Evolutionary conservation across 2,113 vertebrate genomes (phyloP).

Genomic region (Corythoichthys intestinalis): DNA sequence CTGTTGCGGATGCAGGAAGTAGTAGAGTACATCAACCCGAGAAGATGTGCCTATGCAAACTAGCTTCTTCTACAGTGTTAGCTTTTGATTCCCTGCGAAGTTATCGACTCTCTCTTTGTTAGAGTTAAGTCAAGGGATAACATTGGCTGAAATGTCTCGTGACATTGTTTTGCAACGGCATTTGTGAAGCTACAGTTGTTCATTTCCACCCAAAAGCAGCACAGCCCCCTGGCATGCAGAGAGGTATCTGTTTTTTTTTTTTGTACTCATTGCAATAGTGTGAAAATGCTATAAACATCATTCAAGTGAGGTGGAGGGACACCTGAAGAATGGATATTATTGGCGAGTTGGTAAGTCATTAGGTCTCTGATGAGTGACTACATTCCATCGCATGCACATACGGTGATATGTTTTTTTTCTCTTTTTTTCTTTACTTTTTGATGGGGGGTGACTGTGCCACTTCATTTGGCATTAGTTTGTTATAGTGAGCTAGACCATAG

Average conservation of each 20-base stretch:
- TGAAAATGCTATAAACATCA: constrained; percentile 63
- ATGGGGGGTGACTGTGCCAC: constrained; percentile 45
- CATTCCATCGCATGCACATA: constrained; percentile 71
- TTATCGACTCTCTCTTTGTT: constrained; percentile 41
- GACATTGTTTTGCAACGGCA: constrained; percentile 59
- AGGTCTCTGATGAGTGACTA: constrained; percentile 57
- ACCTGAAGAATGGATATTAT: constrained; percentile 63
- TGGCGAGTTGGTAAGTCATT: constrained; percentile 39
- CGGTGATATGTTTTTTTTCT: constrained; percentile 59
- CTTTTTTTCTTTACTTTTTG: background rate
- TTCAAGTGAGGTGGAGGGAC: constrained; percentile 39
- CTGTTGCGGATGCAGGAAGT: constrained; percentile 56
- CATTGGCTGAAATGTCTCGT: constrained; percentile 45
- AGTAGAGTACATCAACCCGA: constrained; percentile 38
- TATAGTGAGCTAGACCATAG: constrained; percentile 66
- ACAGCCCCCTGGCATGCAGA: constrained; percentile 70
- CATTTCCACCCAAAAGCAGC: constrained; percentile 64
- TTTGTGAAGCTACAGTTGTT: constrained; percentile 66
- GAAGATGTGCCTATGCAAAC: constrained; percentile 59
- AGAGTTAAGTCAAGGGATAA: constrained; percentile 40
- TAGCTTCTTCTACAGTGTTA: constrained; percentile 51
- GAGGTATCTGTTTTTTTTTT: constrained; percentile 60
- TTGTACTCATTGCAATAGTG: constrained; percentile 65
- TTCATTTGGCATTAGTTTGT: constrained; percentile 31
- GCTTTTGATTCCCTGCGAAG: constrained; percentile 54